Evolutionary conservation across 2,797 vertebrate species (phyloP).

Genomic region (Odontamblyopus rebecca): DNA sequence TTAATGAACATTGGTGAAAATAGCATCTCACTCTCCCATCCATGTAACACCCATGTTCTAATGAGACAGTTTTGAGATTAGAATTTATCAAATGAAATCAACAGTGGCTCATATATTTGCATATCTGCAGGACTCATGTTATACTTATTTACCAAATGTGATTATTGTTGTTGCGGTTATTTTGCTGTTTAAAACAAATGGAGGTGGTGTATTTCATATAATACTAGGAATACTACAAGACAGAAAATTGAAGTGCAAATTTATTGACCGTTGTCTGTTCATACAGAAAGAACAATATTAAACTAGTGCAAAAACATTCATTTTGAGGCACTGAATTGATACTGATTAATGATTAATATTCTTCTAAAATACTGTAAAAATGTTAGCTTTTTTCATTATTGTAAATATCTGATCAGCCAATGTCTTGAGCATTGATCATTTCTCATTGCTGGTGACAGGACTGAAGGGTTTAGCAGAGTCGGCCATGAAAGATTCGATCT

Average conservation of each 20-base stretch:
- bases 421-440: slow-evolving; percentile 51
- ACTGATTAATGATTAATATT: background rate
- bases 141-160: too few relatives aligned
- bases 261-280: slow-evolving; percentile 20
- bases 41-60: too few relatives aligned
- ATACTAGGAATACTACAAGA: background rate
- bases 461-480: slow-evolving; percentile 78
- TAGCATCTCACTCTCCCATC: too few relatives aligned
- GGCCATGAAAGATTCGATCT: slow-evolving; percentile 93
- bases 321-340: slow-evolving; percentile 26
- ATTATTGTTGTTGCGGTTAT: too few relatives aligned
- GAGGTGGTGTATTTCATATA: background rate
- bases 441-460: slow-evolving; percentile 52
- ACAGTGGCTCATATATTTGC: too few relatives aligned
- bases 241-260: slow-evolving; percentile 30
- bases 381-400: background rate
- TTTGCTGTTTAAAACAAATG: background rate
- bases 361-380: slow-evolving; percentile 1
- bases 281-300: slow-evolving; percentile 8
- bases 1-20: too few relatives aligned
- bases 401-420: background rate
- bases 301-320: slow-evolving; percentile 3
- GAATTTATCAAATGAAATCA: too few relatives aligned
- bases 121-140: too few relatives aligned
- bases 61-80: too few relatives aligned